A percentile compares a stretch with the other conserved stretches of the same genome.
Conservation (phyloP, 23 tunicate genomes). For the Styela plicata region DNA sequence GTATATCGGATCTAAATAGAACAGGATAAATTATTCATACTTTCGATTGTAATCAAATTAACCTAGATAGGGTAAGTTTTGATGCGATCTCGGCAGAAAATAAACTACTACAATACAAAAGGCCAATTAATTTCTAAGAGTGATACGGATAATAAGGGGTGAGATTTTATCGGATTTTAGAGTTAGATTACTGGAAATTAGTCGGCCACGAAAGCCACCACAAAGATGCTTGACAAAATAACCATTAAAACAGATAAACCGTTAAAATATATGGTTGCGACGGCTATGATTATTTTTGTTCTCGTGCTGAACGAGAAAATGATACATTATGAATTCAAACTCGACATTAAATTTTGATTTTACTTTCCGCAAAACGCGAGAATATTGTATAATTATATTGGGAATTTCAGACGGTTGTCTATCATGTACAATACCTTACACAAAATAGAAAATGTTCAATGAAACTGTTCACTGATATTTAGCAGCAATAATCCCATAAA, state of each 20-base stretch:
- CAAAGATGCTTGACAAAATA: not conserved
- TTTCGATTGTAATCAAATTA: not conserved
- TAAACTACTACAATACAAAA: not conserved
- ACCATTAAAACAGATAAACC: not conserved
- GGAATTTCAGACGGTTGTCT: not conserved
- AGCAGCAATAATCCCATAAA: too few relatives aligned
- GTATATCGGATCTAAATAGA: too few relatives aligned
- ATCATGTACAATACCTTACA: not conserved
- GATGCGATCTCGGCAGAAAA: not conserved
- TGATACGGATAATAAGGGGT: not conserved
- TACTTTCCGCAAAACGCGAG: not conserved
- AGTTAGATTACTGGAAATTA: not conserved
- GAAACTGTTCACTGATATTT: too few relatives aligned
- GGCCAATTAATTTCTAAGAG: not conserved
- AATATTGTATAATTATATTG: too few relatives aligned
- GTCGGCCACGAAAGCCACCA: slow-evolving; percentile 1
- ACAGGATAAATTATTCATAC: not conserved
- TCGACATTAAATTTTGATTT: not conserved
- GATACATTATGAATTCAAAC: not conserved
- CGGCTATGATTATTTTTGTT: not conserved
- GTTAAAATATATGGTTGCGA: not conserved
- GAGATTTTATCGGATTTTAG: not conserved
- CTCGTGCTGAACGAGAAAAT: not conserved
- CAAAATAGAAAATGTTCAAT: too few relatives aligned
- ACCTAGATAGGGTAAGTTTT: not conserved